Conservation (phyloP, 2,888 invertebrate species). For the Homarus gammarus region DNA sequence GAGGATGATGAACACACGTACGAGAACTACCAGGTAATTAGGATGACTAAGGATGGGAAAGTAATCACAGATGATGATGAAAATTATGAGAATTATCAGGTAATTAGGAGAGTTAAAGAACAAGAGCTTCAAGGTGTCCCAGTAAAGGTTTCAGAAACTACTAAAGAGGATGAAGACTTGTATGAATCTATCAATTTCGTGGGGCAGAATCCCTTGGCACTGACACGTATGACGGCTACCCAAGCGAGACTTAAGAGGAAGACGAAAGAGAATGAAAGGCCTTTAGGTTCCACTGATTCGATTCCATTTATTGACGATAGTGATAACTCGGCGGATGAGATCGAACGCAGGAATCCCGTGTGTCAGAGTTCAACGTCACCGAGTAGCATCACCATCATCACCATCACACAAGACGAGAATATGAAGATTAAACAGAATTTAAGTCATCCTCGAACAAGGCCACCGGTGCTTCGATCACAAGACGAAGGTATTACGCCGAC, state of each 20-base stretch:
- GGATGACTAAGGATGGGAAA: slow-evolving; percentile 34
- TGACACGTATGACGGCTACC: slow-evolving; percentile 38
- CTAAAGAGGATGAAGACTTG: slow-evolving; percentile 25
- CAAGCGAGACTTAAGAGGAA: slow-evolving; percentile 40
- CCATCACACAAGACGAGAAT: slow-evolving; percentile 52
- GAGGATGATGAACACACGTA: slow-evolving; percentile 54
- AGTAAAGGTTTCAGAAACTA: not conserved
- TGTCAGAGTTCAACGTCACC: not conserved
- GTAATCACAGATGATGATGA: slow-evolving; percentile 17
- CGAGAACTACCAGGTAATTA: slow-evolving; percentile 43
- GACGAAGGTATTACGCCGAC: not conserved
- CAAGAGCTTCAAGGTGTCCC: not conserved
- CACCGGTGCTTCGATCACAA: slow-evolving; percentile 23
- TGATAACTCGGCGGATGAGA: slow-evolving; percentile 51
- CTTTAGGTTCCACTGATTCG: slow-evolving; percentile 43
- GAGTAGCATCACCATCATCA: slow-evolving; percentile 56
- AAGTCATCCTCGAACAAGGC: slow-evolving; percentile 35
- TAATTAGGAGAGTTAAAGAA: slow-evolving; percentile 24
- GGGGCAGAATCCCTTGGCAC: slow-evolving; percentile 19
- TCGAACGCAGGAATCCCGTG: slow-evolving; percentile 10
- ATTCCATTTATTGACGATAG: slow-evolving; percentile 67
- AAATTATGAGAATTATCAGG: slow-evolving; percentile 51
- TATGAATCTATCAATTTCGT: slow-evolving; percentile 39
- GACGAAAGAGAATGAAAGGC: not conserved
- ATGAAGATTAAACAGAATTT: slow-evolving; percentile 38